Conservation (phyloP, 2,113 vertebrate species). For the Australoheros scitulus region DNA sequence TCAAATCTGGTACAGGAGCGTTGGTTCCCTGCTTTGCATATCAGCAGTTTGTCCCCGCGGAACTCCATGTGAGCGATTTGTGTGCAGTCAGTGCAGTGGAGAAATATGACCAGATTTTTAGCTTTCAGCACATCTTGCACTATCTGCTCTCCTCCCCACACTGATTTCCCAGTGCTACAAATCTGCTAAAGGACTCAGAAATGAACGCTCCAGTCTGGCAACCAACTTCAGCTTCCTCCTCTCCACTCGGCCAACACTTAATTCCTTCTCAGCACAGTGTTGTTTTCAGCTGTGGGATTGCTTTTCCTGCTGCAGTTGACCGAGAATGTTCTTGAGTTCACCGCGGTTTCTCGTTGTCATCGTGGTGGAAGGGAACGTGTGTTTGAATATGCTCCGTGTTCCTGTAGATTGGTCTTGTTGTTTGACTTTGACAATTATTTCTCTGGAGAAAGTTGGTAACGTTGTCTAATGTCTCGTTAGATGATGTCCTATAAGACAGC, state of each 20-base stretch:
- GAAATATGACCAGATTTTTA: slow-evolving; percentile 50
- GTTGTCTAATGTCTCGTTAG: slow-evolving; percentile 3
- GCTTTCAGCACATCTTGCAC: slow-evolving; percentile 27
- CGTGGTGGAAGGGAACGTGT: neutral
- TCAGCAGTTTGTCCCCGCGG: slow-evolving; percentile 10
- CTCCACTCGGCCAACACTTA: slow-evolving; percentile 8
- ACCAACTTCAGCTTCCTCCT: slow-evolving; percentile 14
- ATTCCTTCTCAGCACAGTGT: slow-evolving; percentile 15
- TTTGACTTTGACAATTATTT: neutral
- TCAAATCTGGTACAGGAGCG: neutral
- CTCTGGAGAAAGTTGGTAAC: neutral
- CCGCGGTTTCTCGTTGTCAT: slow-evolving; percentile 3
- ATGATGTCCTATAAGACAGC: neutral
- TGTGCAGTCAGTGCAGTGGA: slow-evolving; percentile 19
- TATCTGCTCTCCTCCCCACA: neutral
- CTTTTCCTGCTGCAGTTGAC: slow-evolving; percentile 14
- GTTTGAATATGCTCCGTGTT: neutral
- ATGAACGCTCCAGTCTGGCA: slow-evolving; percentile 21
- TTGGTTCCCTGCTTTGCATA: slow-evolving; percentile 24
- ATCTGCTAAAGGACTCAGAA: slow-evolving; percentile 48
- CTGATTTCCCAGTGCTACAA: slow-evolving; percentile 40
- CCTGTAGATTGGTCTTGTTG: neutral
- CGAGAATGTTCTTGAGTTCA: neutral
- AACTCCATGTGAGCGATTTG: slow-evolving; percentile 18
- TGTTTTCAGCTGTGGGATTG: slow-evolving; percentile 33